A percentile compares a stretch with the other conserved stretches of the same genome.
Evolutionary conservation across 1,140 invertebrate genomes (phyloP).

Genomic region (Ectropis grisescens): DNA sequence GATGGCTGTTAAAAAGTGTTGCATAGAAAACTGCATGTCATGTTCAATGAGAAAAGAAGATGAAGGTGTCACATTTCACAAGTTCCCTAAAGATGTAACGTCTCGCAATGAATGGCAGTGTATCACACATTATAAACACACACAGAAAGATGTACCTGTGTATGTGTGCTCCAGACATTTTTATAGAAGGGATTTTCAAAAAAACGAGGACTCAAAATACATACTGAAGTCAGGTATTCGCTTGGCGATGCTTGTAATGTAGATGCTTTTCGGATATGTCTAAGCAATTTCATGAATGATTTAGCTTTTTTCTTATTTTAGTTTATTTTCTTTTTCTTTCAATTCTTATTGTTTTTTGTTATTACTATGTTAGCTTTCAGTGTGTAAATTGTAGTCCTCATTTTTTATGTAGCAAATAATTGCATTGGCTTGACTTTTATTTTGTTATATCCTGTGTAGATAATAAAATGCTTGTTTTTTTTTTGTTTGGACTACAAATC

Average conservation of each 20-base stretch:
- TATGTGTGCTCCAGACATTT: conserved; percentile 56
- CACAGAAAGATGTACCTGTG: conserved; percentile 16
- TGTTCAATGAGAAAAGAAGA: conserved; percentile 45
- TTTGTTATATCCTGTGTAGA: too few species aligned
- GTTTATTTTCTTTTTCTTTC: too few species aligned
- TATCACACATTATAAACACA: conserved; percentile 20
- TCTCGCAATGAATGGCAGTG: conserved; percentile 31
- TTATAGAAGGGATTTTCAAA: conserved; percentile 52
- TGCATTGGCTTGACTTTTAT: too few species aligned
- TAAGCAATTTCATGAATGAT: background rate
- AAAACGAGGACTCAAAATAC: conserved; percentile 49
- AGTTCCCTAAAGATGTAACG: conserved; percentile 42
- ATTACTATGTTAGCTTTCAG: too few species aligned
- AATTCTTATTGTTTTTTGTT: too few species aligned
- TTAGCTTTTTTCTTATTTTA: too few species aligned
- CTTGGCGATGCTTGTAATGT: conserved; percentile 3
- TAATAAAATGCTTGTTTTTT: too few species aligned
- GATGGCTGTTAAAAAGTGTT: conserved; percentile 55
- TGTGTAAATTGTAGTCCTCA: too few species aligned
- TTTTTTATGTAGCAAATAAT: too few species aligned
- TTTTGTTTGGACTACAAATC: too few species aligned
- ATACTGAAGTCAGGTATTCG: conserved; percentile 46
- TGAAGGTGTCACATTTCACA: conserved; percentile 51
- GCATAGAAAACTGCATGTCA: conserved; percentile 44
- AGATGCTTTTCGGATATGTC: conserved; percentile 1